Percentiles rank a stretch among this genome's conserved stretches.
Conservation (phyloP, 64 coral and sea anemone species). For the Dendronephthya gigantea region DNA sequence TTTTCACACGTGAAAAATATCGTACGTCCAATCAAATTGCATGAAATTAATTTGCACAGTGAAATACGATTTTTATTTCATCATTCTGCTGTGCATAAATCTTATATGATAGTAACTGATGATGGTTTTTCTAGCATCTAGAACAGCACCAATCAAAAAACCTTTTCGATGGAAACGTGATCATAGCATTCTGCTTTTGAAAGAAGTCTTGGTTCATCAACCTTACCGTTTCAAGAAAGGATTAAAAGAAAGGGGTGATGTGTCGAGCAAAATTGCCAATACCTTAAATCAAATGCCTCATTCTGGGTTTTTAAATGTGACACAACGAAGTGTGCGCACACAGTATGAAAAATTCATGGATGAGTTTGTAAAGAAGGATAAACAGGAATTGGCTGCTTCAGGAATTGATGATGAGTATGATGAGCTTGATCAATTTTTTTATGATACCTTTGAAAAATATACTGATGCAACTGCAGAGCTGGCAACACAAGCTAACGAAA, state of each 20-base stretch:
- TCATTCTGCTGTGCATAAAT: too few relatives aligned
- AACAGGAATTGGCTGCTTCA: constrained; percentile 7
- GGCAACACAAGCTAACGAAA: neutral
- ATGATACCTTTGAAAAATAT: neutral
- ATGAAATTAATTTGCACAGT: too few relatives aligned
- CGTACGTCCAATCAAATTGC: too few relatives aligned
- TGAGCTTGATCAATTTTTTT: constrained; percentile 19
- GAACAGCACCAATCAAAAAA: too few relatives aligned
- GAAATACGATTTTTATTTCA: too few relatives aligned
- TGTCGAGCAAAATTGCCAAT: neutral
- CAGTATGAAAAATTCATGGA: constrained; percentile 35
- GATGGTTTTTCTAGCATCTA: too few relatives aligned
- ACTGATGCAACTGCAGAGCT: neutral
- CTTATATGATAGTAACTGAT: too few relatives aligned
- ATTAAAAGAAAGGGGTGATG: neutral
- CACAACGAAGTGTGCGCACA: constrained; percentile 18
- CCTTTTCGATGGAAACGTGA: constrained; percentile 2
- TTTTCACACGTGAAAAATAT: too few relatives aligned
- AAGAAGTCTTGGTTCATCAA: neutral
- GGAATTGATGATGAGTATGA: too few relatives aligned
- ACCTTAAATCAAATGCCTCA: neutral
- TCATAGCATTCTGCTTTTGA: neutral
- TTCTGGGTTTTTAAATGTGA: constrained; percentile 16
- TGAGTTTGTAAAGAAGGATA: constrained; percentile 25
- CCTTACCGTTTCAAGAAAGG: neutral